Conservation (phyloP, 1,140 invertebrate species). For the Linepithema humile region DNA sequence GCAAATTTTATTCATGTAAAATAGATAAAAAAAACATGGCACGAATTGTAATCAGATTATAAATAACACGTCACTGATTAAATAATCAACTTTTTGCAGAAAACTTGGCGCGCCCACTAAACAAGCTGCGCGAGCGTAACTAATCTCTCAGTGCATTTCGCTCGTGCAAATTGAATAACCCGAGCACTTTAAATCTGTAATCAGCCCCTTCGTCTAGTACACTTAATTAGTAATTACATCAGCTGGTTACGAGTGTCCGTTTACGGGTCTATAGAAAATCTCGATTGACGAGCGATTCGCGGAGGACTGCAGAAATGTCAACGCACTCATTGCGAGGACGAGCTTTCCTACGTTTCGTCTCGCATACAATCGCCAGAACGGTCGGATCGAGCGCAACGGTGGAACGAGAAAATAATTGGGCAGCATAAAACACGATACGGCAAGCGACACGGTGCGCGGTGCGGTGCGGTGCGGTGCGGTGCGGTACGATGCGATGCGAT, state of each 20-base stretch:
- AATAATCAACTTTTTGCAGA: background rate
- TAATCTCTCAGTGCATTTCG: background rate
- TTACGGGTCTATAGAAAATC: background rate
- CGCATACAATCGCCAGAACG: constrained; percentile 15
- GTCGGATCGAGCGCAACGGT: constrained; percentile 22
- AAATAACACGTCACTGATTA: background rate
- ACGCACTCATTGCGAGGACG: constrained; percentile 2
- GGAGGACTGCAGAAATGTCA: constrained; percentile 12
- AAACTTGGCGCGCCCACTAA: background rate
- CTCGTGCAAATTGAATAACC: too few species aligned
- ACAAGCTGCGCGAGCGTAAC: background rate
- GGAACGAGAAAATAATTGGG: constrained; percentile 56
- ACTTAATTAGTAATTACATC: too few species aligned
- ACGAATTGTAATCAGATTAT: background rate
- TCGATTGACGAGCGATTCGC: constrained; percentile 17
- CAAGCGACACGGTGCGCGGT: background rate
- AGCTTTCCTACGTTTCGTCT: background rate
- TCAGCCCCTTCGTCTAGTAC: too few species aligned
- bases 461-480: background rate
- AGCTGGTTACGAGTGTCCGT: too few species aligned
- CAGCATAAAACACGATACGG: constrained; percentile 49
- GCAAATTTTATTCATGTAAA: background rate
- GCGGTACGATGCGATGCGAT: background rate
- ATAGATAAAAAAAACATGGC: background rate
- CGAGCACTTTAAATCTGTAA: too few species aligned